These are phyloP conservation scores for Odontomyia ornata DNA, from an alignment of 2,888 invertebrate species.

Conservation along the genomic window DNA sequence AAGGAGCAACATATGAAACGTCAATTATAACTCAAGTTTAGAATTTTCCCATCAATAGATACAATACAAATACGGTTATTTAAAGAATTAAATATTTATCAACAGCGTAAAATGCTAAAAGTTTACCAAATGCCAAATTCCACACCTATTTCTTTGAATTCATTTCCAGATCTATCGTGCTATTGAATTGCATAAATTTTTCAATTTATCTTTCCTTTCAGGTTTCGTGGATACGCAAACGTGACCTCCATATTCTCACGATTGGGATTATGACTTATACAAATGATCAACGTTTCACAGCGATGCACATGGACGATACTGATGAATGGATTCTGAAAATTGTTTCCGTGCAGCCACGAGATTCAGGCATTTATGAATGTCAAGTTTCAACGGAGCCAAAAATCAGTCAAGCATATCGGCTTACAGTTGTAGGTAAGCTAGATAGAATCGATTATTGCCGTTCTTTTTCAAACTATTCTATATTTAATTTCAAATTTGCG, in stretches of 20 bases:
- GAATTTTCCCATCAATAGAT: too few species aligned
- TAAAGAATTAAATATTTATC: too few species aligned
- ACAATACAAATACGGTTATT: too few species aligned
- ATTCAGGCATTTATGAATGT: slow-evolving; percentile 78
- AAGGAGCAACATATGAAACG: too few species aligned
- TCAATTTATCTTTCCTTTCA: slow-evolving; percentile 54
- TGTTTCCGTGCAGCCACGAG: slow-evolving; percentile 73
- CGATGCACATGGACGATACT: slow-evolving; percentile 75
- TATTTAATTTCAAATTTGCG: too few species aligned
- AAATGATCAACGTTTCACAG: slow-evolving; percentile 77
- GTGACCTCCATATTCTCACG: slow-evolving; percentile 80
- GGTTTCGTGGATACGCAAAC: slow-evolving; percentile 87
- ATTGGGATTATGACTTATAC: slow-evolving; percentile 78
- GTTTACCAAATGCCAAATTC: too few species aligned
- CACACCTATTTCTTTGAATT: too few species aligned
- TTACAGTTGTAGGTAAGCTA: slow-evolving; percentile 75
- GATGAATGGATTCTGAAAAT: slow-evolving; percentile 79
- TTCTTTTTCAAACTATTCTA: too few species aligned
- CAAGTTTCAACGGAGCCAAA: slow-evolving; percentile 83
- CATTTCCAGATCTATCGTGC: too few species aligned
- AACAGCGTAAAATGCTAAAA: too few species aligned
- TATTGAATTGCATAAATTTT: too few species aligned
- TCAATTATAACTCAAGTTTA: too few species aligned
- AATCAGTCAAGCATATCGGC: slow-evolving; percentile 76
- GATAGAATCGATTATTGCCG: not conserved